These are phyloP conservation scores for Lophotis ruficrista DNA, from an alignment of 2,113 vertebrate species.

Conservation along the genomic window DNA sequence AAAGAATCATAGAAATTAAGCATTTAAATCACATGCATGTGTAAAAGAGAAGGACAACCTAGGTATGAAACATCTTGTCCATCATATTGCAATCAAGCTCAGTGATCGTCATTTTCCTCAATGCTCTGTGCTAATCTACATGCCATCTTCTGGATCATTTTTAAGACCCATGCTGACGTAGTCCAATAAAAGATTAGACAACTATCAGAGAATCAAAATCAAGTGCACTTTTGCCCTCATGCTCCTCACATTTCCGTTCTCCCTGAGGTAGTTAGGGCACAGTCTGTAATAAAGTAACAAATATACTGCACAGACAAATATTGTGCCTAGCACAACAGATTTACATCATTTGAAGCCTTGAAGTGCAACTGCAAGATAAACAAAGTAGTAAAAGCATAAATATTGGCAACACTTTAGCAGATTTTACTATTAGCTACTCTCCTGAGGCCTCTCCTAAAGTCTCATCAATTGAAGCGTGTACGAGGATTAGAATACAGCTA, in stretches of 20 bases:
- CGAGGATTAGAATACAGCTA: fast-evolving
- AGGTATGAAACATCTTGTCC: not conserved
- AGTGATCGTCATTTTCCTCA: not conserved
- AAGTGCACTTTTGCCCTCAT: not conserved
- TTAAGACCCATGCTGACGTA: not conserved
- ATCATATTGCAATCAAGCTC: not conserved
- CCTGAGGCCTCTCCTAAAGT: not conserved
- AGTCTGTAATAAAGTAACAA: not conserved
- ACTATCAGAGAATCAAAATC: not conserved
- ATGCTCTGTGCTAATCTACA: not conserved
- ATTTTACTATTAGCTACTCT: not conserved
- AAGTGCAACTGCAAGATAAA: not conserved
- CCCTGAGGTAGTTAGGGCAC: not conserved
- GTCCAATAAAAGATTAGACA: not conserved
- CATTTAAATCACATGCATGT: not conserved
- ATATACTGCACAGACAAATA: not conserved
- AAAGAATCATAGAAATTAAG: not conserved
- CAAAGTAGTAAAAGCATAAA: not conserved
- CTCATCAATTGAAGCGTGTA: not conserved
- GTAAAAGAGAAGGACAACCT: not conserved
- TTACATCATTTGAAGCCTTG: not conserved
- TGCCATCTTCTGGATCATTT: not conserved
- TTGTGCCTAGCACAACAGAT: not conserved
- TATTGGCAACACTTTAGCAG: not conserved
- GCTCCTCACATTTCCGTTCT: not conserved